Evolutionary conservation across 2,113 vertebrate genomes (phyloP).

Genomic region (Hippopotamus amphibius): DNA sequence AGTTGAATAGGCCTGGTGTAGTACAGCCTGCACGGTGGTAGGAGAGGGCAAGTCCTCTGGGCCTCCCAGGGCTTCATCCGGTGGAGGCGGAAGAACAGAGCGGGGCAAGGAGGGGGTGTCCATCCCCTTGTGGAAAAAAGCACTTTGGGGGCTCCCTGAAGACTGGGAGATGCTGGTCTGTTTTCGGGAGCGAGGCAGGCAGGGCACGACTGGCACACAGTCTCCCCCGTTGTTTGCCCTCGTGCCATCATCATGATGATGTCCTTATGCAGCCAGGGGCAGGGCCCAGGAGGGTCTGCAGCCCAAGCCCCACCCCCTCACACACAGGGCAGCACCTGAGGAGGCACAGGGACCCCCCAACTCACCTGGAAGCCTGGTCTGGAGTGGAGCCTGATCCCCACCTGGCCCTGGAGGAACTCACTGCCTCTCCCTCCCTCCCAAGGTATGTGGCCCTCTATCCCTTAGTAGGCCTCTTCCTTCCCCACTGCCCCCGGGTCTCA

Average conservation of each 20-base stretch:
- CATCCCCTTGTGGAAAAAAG: neutral
- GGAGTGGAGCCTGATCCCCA: neutral
- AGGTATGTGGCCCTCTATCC: too few relatives aligned
- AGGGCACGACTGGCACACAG: neutral
- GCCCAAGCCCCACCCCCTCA: neutral
- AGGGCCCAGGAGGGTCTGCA: neutral
- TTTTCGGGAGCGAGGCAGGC: neutral
- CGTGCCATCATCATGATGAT: neutral
- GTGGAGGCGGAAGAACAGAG: neutral
- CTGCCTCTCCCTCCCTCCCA: neutral
- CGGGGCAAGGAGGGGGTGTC: neutral
- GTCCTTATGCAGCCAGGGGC: neutral
- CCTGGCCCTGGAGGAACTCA: too few relatives aligned
- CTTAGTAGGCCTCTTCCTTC: neutral
- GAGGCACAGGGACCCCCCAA: neutral
- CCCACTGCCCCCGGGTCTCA: neutral
- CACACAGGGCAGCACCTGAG: neutral
- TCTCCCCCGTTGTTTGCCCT: neutral
- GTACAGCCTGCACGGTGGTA: neutral
- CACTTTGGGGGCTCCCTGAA: neutral
- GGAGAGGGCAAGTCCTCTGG: neutral
- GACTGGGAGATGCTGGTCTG: neutral
- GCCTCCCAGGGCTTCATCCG: neutral
- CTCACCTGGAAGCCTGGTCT: neutral
- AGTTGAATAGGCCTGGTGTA: rapidly evolving